Conservation (phyloP, 2,797 vertebrate species). For the Botia almorhae region DNA sequence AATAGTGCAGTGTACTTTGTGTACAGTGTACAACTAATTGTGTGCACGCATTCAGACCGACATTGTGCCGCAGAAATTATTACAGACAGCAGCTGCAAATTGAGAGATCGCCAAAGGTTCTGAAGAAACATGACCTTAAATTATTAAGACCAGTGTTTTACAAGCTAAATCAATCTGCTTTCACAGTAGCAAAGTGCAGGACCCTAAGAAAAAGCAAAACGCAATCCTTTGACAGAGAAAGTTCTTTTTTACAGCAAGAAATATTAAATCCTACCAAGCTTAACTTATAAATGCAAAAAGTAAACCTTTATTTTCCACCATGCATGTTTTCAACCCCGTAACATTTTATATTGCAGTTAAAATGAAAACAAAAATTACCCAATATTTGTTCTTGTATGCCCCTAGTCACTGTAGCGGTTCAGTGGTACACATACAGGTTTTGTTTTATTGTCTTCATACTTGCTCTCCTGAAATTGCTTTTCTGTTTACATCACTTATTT, state of each 20-base stretch:
- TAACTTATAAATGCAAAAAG: too few species aligned
- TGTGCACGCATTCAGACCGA: conserved; percentile 38
- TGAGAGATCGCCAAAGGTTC: conserved; percentile 49
- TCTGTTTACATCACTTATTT: too few species aligned
- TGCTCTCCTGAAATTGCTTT: too few species aligned
- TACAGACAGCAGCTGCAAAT: conserved; percentile 48
- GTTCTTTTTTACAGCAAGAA: background rate
- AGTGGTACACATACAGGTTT: too few species aligned
- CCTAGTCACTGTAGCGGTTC: too few species aligned
- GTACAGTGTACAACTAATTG: too few species aligned
- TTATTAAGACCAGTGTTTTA: conserved; percentile 17
- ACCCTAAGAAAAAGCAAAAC: background rate
- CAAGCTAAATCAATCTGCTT: conserved; percentile 25
- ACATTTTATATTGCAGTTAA: background rate
- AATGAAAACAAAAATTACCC: background rate
- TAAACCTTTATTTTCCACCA: background rate
- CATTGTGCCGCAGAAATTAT: conserved; percentile 53
- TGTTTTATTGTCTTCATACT: too few species aligned
- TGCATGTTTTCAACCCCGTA: background rate
- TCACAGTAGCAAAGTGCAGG: background rate
- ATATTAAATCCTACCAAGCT: background rate
- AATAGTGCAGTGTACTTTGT: conserved; percentile 32
- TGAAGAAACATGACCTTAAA: conserved; percentile 42
- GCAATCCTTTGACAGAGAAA: background rate
- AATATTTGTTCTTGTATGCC: too few species aligned